Conservation (phyloP, 2,888 invertebrate genomes). For the Microctonus aethiopoides region DNA sequence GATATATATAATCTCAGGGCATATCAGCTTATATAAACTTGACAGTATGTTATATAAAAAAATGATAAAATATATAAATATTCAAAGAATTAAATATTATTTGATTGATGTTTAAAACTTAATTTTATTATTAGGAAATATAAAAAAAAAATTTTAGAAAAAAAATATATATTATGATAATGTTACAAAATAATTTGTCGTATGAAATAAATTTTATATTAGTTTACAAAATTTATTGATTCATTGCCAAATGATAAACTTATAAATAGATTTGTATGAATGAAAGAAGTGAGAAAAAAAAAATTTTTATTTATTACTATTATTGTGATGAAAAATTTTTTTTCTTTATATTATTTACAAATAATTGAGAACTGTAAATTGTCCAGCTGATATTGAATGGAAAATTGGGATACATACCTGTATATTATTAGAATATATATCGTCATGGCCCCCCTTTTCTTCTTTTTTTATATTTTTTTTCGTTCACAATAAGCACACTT, state of each 20-base stretch:
- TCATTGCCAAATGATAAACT: too few species aligned
- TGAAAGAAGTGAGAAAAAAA: too few species aligned
- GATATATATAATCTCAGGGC: constrained; percentile 9
- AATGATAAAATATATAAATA: too few species aligned
- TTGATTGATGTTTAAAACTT: not conserved
- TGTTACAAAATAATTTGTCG: too few species aligned
- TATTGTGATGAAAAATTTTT: not conserved
- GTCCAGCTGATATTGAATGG: constrained; percentile 3
- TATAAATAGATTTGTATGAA: not conserved
- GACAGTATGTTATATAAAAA: constrained; percentile 26
- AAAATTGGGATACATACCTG: constrained; percentile 12
- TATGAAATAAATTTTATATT: too few species aligned
- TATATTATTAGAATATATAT: not conserved
- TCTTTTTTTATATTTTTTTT: too few species aligned
- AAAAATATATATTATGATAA: too few species aligned
- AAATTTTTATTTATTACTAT: not conserved
- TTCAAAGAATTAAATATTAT: constrained; percentile 22
- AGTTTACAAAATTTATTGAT: too few species aligned
- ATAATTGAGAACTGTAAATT: constrained; percentile 21
- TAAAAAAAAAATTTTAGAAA: too few species aligned
- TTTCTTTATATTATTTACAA: not conserved
- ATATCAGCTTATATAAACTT: constrained; percentile 33
- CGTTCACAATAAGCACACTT: not conserved
- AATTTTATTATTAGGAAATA: too few species aligned
- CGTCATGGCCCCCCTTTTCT: not conserved